Percentiles rank a stretch among this genome's conserved stretches.
phyloP scores from a whole-genome alignment of 2,888 invertebrate species.

The Torymus texanus region DNA sequence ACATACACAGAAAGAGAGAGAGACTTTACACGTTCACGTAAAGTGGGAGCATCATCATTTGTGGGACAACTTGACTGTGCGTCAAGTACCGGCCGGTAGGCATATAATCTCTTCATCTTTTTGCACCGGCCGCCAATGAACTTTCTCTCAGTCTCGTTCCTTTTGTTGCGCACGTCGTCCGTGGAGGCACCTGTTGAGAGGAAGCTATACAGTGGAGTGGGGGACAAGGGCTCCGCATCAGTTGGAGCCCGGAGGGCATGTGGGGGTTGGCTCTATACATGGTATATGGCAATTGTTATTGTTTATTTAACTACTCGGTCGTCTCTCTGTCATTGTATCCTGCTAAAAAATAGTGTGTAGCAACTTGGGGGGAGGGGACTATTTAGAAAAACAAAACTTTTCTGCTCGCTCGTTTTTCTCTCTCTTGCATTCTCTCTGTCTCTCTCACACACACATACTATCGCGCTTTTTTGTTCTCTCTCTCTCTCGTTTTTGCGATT shows the following conservation, averaged over 20 bases:
- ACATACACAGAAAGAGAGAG: too few relatives aligned
- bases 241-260: constrained; percentile 65
- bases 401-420: constrained; percentile 20
- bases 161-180: neutral
- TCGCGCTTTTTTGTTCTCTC: constrained; percentile 18
- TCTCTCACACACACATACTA: constrained; percentile 11
- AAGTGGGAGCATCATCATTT: neutral
- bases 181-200: constrained; percentile 2
- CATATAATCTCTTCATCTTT: neutral
- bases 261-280: constrained; percentile 39
- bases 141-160: neutral
- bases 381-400: neutral
- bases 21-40: too few relatives aligned
- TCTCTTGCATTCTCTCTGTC: neutral
- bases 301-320: neutral
- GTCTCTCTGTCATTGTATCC: neutral
- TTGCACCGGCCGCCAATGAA: neutral
- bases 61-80: too few relatives aligned
- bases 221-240: constrained; percentile 63
- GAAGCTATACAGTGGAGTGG: neutral
- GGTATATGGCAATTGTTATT: neutral
- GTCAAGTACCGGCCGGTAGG: neutral
- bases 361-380: too few relatives aligned
- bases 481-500: constrained; percentile 6
- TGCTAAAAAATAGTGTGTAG: neutral